Evolutionary conservation across 2,113 vertebrate genomes (phyloP), one percentile per base, ranked within the genome.

Genomic region (Ivindomyrus marchei): DNA sequence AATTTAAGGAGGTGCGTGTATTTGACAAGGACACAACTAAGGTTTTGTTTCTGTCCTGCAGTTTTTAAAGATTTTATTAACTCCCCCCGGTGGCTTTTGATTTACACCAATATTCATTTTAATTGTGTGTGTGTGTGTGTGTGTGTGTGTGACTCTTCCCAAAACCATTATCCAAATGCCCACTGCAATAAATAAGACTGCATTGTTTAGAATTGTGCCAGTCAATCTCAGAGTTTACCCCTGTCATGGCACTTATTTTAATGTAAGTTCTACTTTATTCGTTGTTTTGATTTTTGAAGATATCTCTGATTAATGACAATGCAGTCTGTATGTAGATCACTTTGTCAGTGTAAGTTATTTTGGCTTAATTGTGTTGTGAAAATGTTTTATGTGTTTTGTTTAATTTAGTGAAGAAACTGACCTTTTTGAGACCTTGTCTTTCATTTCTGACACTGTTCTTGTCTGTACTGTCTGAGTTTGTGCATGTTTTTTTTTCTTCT

Each of bases 401-500:
- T 45, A 24, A 46, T 46, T 45, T n/a, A 39, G 15, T 80, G 74
- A 42, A 19, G 31, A 80, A 80, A 36, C 17, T 1, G 74, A 19
- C 74, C 74, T 80, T 19, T 42, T 36, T 42, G 4, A 80, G 74
- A 42, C 31, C 36, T 19, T 80, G 36, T 42, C 31, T 19, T 5
- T 19, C 1, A 2, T 39, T 15, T 80, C 74, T 19, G 31, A 19
- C 15, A 39, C 27, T 39, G 15, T 17, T 36, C 11, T 77, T n/a
- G 70, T 77, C 13, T 77, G 70, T 17, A 36, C 7, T 36, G 11
- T 74, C 27, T 53, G 9, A 4, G 42, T 88, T 6, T 0, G 56
- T 47, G 4, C 15, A 8, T 90, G n/a, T 91, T 42, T 50, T 92
- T 85, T 89, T 80, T 53, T 85, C 24, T 1, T 87, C 1, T 62